These are phyloP conservation scores for Drosophila pegasa DNA, from an alignment of 2,888 invertebrate species.

Conservation along the genomic window DNA sequence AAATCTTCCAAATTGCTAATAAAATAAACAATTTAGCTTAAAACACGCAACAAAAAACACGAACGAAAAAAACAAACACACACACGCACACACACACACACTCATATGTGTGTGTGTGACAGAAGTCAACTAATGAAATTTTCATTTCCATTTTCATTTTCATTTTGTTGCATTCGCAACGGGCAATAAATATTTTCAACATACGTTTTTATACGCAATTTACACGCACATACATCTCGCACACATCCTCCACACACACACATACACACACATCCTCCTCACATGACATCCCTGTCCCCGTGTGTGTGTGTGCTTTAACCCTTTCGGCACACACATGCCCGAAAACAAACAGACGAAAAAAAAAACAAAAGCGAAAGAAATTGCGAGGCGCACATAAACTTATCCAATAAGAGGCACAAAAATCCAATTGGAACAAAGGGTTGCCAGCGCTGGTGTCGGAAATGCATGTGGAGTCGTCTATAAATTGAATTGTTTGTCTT, in stretches of 20 bases:
- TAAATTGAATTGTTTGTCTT: slow-evolving; percentile 62
- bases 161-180: slow-evolving; percentile 84
- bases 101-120: slow-evolving; percentile 31
- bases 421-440: slow-evolving; percentile 51
- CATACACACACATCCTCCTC: slow-evolving; percentile 63
- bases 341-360: slow-evolving; percentile 16
- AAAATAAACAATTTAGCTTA: slow-evolving; percentile 81
- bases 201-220: slow-evolving; percentile 81
- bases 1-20: slow-evolving; percentile 79
- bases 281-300: slow-evolving; percentile 42
- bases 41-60: slow-evolving; percentile 46
- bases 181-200: slow-evolving; percentile 83
- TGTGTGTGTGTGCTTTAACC: slow-evolving; percentile 46
- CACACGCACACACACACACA: slow-evolving; percentile 8
- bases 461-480: not conserved
- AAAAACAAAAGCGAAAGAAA: slow-evolving; percentile 58
- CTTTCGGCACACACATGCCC: slow-evolving; percentile 48
- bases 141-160: slow-evolving; percentile 81
- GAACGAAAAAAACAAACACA: not conserved
- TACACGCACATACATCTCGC: slow-evolving; percentile 78
- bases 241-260: slow-evolving; percentile 46
- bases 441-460: not conserved
- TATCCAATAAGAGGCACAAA: slow-evolving; percentile 71
- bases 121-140: slow-evolving; percentile 78
- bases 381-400: slow-evolving; percentile 67